Conservation (phyloP, 2,113 vertebrate species). For the Odocoileus hemionus region DNA sequence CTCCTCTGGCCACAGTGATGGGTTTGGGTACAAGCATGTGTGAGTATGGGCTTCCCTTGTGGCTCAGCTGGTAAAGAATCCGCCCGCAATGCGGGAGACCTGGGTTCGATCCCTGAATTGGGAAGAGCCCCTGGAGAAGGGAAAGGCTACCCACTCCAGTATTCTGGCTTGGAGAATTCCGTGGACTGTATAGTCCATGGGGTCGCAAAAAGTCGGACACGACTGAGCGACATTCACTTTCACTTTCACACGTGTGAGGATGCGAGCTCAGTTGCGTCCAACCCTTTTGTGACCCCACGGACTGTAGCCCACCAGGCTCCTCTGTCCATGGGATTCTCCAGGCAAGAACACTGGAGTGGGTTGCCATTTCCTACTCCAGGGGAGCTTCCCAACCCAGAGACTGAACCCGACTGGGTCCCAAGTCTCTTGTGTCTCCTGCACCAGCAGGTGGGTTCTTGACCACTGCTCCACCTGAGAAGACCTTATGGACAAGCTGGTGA, state of each 20-base stretch:
- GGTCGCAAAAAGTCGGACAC: too few relatives aligned
- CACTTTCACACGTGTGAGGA: neutral
- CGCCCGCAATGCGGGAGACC: rapidly evolving
- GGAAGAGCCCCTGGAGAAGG: too few relatives aligned
- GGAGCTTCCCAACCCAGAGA: neutral
- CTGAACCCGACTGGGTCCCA: neutral
- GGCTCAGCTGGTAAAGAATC: too few relatives aligned
- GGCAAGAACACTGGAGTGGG: neutral
- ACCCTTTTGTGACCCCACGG: neutral
- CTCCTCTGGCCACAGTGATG: neutral
- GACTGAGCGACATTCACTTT: too few relatives aligned
- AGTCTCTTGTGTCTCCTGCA: neutral
- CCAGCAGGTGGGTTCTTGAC: neutral
- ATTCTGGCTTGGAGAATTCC: too few relatives aligned
- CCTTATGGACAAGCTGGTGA: neutral
- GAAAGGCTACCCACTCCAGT: too few relatives aligned
- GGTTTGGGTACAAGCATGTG: neutral
- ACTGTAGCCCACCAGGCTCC: neutral
- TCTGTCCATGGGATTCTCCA: neutral
- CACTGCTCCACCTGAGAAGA: neutral
- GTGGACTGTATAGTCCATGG: too few relatives aligned
- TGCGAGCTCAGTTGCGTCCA: neutral
- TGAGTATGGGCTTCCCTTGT: neutral
- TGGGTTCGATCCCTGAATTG: too few relatives aligned
- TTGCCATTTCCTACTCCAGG: neutral